Evolutionary conservation across 2,113 vertebrate species (phyloP).

Genomic region (Heteronetta atricapilla): DNA sequence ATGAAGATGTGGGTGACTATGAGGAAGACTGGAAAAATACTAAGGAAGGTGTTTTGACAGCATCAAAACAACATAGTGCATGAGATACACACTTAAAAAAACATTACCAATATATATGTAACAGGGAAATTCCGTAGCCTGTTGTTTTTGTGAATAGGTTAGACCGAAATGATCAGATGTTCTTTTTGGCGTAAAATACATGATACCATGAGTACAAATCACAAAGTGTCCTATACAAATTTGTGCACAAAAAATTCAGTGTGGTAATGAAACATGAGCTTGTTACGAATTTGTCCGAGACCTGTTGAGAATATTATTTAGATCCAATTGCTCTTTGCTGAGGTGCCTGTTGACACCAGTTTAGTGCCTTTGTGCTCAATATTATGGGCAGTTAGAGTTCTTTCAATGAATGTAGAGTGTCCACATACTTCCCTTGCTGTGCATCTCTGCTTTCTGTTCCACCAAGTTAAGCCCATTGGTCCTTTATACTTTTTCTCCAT

Average conservation of each 20-base stretch:
- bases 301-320: neutral
- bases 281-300: neutral
- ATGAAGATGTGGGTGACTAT: neutral
- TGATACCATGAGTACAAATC: neutral
- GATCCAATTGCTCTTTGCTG: neutral
- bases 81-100: neutral
- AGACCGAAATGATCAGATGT: neutral
- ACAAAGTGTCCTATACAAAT: neutral
- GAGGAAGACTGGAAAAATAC: neutral
- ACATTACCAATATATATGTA: neutral
- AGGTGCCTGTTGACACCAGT: neutral
- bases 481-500: neutral
- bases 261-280: neutral
- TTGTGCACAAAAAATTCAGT: neutral
- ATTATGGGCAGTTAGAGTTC: neutral
- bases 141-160: neutral
- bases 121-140: neutral
- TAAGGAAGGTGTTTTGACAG: neutral
- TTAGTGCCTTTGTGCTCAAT: neutral
- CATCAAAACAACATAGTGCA: neutral
- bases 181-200: constrained; percentile 7
- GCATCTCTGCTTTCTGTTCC: neutral
- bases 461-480: neutral
- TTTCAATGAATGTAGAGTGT: neutral
- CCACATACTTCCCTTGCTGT: neutral